Evolutionary conservation across 2,888 invertebrate genomes (phyloP).

Genomic region (Philhelius pedissequus): DNA sequence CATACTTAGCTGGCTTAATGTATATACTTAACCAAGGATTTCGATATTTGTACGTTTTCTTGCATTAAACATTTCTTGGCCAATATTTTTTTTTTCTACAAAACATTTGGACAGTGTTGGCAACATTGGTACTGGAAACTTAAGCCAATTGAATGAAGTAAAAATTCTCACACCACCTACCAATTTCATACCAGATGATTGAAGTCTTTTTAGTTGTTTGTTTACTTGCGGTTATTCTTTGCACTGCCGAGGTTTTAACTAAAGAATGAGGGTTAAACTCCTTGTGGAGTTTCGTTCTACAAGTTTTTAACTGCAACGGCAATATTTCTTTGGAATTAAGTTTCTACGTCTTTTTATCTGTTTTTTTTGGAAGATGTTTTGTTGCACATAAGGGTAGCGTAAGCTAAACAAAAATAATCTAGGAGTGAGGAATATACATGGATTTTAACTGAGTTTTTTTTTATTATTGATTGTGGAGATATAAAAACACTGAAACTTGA

Average conservation of each 20-base stretch:
- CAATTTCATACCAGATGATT: conserved; percentile 23
- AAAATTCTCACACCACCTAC: conserved; percentile 8
- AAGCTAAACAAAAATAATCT: conserved; percentile 4
- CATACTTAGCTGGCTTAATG: no score
- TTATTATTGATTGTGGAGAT: no score
- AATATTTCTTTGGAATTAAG: conserved; percentile 37
- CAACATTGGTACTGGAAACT: not conserved
- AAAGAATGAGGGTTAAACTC: conserved; percentile 38
- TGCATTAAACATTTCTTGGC: no score
- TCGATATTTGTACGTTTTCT: no score
- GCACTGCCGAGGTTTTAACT: conserved; percentile 15
- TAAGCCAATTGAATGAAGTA: not conserved
- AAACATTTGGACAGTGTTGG: no score
- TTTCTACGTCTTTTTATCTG: not conserved
- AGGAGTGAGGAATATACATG: not conserved
- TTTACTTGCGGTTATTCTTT: conserved; percentile 62
- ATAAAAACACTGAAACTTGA: no score
- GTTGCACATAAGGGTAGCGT: not conserved
- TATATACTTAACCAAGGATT: no score
- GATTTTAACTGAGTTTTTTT: no score
- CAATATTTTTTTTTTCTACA: no score
- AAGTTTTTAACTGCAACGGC: conserved; percentile 54
- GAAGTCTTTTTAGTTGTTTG: conserved; percentile 62
- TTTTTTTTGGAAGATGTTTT: not conserved
- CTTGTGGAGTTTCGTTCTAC: conserved; percentile 45